phyloP scores from a whole-genome alignment of 1,140 invertebrate species.

The Rhopalosiphum maidis region DNA sequence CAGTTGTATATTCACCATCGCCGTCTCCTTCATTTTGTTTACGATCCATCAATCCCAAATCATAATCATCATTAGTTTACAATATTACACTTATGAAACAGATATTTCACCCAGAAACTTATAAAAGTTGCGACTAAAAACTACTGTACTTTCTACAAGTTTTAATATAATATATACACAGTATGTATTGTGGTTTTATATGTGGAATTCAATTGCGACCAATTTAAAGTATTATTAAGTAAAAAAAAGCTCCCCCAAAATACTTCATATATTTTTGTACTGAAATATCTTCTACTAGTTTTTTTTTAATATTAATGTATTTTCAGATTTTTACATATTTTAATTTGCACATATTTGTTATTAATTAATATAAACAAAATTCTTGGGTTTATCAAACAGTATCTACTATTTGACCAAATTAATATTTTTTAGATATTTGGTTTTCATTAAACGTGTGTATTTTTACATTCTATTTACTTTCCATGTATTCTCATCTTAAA shows the following conservation, averaged over 20 bases:
- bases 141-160: neutral
- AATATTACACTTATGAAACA: neutral
- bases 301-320: conserved; percentile 18
- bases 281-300: conserved; percentile 26
- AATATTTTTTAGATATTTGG: neutral
- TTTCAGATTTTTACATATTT: neutral
- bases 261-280: conserved; percentile 38
- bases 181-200: neutral
- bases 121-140: neutral
- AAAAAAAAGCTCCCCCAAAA: neutral
- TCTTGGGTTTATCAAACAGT: neutral
- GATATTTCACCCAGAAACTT: neutral
- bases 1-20: conserved; percentile 59
- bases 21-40: conserved; percentile 59
- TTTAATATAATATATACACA: neutral
- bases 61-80: conserved; percentile 14
- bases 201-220: neutral
- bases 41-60: conserved; percentile 42
- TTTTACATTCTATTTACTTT: conserved; percentile 31
- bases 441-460: neutral
- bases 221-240: conserved; percentile 29
- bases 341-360: neutral
- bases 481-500: neutral
- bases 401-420: neutral
- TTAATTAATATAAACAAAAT: neutral